Conservation (phyloP, 2,888 invertebrate species). For the Pedicia rivosa region DNA sequence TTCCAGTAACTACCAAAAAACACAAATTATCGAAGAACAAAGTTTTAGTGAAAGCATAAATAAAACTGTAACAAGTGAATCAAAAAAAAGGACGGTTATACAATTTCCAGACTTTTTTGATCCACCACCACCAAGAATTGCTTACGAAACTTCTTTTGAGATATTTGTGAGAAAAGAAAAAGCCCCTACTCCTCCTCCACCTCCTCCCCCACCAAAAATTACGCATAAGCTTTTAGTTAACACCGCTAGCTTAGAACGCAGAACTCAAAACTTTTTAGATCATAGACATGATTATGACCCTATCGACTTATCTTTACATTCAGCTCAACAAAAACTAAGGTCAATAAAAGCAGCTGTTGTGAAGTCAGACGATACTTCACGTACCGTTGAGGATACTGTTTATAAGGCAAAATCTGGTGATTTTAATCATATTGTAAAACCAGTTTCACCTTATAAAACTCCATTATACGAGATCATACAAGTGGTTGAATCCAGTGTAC, state of each 20-base stretch:
- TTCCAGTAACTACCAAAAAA: no score
- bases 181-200: constrained; percentile 22
- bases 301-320: constrained; percentile 26
- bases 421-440: constrained; percentile 29
- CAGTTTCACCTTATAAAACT: constrained; percentile 23
- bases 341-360: constrained; percentile 27
- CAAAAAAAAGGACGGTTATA: no score
- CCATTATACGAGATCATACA: constrained; percentile 27
- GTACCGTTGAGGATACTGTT: constrained; percentile 30
- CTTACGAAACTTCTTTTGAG: constrained; percentile 30
- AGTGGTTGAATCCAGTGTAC: constrained; percentile 20
- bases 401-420: constrained; percentile 30
- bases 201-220: constrained; percentile 22
- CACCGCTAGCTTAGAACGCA: constrained; percentile 28
- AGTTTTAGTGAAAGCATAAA: no score
- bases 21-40: no score
- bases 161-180: constrained; percentile 26
- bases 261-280: constrained; percentile 27
- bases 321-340: constrained; percentile 29
- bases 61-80: no score
- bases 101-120: constrained; percentile 25
- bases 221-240: constrained; percentile 25
- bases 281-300: constrained; percentile 23
- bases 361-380: constrained; percentile 27
- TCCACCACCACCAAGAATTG: constrained; percentile 25